Base-by-base conservation (phyloP, 2,797 vertebrate species). In the Leptoclinus maculatus region DNA sequence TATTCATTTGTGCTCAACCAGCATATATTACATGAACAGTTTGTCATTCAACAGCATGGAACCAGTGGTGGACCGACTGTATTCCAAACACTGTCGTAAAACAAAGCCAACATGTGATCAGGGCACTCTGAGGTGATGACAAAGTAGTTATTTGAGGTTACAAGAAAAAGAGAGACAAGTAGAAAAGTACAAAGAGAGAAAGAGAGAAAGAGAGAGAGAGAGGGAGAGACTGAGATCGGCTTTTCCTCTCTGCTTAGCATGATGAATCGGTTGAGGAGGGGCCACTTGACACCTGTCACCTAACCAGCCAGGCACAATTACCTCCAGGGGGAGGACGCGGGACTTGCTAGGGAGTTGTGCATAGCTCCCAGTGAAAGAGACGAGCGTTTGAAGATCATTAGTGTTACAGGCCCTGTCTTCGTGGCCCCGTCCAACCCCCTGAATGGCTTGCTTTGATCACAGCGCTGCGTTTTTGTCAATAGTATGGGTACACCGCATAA, bases 301-400 rank as follows among this genome's bases (percentile, higher is more conserved):
- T 91, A 91, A 94, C 86, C 92, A 94, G 92, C 93, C 93, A 94
- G 80, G 89, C 94, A 91, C 93, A 92, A 94, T 95, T 94, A 95
- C 92, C 93, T 94, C 93, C 83, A 82, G 90, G 91, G 92, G 91
- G 87, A 88, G 91, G 90, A 91, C 80, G 83, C 85, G 92, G 92
- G 92, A 92, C 90, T 93, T 93, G 91, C 91, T 90, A 78, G 91
- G 88, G 91, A 93, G 91, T 91, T 91, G 92, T 87, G 76, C 91
- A 84, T 86, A 79, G 92, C 94, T 95, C 94, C 91, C 87, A 89
- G 93, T 93, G 93, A 94, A 94, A 93, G 88, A 88, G 90, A 88
- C 59, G 87, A 93, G 91, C 85, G 92, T 95, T 95, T 95, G 95
- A 96, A 95, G 94, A 95, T 95, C 92, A 94, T 95, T 95, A 96